Base-by-base conservation (phyloP, 2,113 vertebrate genomes). In the Aptenodytes forsteri region DNA sequence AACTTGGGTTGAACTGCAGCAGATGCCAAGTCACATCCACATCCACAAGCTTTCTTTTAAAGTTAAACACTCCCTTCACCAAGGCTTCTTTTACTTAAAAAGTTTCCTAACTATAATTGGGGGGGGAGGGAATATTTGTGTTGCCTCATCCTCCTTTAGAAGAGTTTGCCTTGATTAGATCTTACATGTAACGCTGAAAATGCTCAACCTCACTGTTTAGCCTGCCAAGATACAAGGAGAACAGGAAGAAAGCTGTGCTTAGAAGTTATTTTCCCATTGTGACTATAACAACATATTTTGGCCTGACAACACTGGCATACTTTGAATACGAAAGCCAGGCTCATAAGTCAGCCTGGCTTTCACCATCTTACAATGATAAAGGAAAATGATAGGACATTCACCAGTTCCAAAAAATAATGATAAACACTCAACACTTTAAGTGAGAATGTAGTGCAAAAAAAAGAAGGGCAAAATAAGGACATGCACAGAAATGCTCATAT, bases 211-310 rank as follows among this genome's bases (percentile, higher is more conserved):
- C 89, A 54, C 80, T 58, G n/a, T 72, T 96, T 20, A 91, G 93
- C 62, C 75, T 93, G 95, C 96, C 96, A 97, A 95, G 73, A 91
- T 40, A 78, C 77, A 84, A 93, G 76, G 54, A 52, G 95, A 97
- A 93, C 83, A 95, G 94, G 95, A 97, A 96, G 83, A 96, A 97
- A 97, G 94, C 78, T 79, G 77, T 76, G 91, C 93, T 96, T 85
- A 62, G 42, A 94, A 95, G 86, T 92, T 96, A 93, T 96, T 96
- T 96, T 93, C 95, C 93, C 90, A 88, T 89, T 97, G 97, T 96
- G 95, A 96, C 94, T 95, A n/a, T 87, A 93, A 97, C 83, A 88
- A 94, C 92, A 50, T 92, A 94, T 92, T 96, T 91, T 97, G 89
- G 80, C 86, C 73, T 92, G 80, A 97, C 94, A 96, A 79, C 81